These are phyloP conservation scores for Amphipoea oculea DNA, from an alignment of 2,888 invertebrate species.

Conservation along the genomic window DNA sequence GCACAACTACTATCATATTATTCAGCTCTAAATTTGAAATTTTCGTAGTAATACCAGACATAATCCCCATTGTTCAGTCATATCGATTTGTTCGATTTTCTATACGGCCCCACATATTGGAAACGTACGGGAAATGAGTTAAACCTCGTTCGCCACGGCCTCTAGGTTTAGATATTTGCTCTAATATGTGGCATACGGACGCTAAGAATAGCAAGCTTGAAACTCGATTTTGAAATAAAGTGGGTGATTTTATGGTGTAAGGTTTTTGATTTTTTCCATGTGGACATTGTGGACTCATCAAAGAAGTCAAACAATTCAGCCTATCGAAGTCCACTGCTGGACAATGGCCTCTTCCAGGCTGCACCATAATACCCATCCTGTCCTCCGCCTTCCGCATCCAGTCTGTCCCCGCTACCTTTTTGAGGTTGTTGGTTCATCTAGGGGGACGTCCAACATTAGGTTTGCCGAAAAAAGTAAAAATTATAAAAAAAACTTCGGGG, in stretches of 20 bases:
- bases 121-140: conserved; percentile 87
- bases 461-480: neutral
- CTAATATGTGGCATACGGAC: conserved; percentile 74
- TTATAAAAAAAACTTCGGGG: neutral
- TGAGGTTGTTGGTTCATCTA: neutral
- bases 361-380: neutral
- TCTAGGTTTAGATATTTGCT: conserved; percentile 81
- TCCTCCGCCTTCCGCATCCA: neutral
- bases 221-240: neutral
- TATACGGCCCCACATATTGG: conserved; percentile 84
- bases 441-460: neutral
- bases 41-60: conserved; percentile 73
- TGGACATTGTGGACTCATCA: neutral
- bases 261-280: neutral
- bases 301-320: neutral
- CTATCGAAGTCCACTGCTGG: neutral
- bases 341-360: neutral
- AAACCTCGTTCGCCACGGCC: conserved; percentile 86
- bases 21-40: conserved; percentile 61
- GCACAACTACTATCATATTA: conserved; percentile 7
- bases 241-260: neutral
- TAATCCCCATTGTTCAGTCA: conserved; percentile 77
- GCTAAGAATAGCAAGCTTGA: conserved; percentile 19
- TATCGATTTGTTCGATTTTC: conserved; percentile 79
- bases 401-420: neutral